phyloP scores from a whole-genome alignment of 2,113 vertebrate genomes.

The Ptilonorhynchus violaceus region DNA sequence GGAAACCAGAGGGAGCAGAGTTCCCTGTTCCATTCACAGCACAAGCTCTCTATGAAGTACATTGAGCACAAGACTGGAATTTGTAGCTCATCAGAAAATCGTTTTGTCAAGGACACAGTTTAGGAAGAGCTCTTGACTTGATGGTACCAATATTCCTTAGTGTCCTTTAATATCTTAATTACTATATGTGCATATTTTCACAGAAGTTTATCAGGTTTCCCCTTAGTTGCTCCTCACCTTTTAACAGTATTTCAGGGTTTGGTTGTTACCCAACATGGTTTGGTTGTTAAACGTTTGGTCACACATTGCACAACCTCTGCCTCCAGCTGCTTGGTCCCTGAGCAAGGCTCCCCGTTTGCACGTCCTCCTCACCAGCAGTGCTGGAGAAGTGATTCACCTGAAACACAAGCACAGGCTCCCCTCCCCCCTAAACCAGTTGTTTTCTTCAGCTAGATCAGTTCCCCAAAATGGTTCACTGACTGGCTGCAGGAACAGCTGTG shows the following conservation, averaged over 20 bases:
- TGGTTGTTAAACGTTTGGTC: background rate
- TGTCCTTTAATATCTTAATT: background rate
- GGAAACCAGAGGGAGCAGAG: background rate
- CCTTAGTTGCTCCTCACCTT: background rate
- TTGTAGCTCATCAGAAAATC: background rate
- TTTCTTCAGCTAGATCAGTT: slow-evolving; percentile 17
- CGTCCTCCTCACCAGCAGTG: background rate
- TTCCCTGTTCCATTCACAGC: background rate
- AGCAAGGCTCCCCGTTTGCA: background rate
- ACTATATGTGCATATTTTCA: background rate
- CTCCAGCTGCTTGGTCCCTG: background rate
- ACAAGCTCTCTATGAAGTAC: background rate
- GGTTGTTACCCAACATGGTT: background rate
- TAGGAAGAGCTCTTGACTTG: background rate
- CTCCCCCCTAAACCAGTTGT: background rate
- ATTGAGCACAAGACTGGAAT: background rate
- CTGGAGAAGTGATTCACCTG: background rate
- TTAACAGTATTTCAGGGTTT: background rate
- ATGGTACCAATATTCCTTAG: background rate
- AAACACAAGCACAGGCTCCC: background rate
- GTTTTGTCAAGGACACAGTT: background rate
- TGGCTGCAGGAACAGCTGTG: background rate
- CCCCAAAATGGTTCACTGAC: slow-evolving; percentile 35
- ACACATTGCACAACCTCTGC: fast-evolving
- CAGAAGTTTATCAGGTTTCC: background rate